Conservation (phyloP, 2,797 vertebrate species). For the Helicolenus hilgendorfi region DNA sequence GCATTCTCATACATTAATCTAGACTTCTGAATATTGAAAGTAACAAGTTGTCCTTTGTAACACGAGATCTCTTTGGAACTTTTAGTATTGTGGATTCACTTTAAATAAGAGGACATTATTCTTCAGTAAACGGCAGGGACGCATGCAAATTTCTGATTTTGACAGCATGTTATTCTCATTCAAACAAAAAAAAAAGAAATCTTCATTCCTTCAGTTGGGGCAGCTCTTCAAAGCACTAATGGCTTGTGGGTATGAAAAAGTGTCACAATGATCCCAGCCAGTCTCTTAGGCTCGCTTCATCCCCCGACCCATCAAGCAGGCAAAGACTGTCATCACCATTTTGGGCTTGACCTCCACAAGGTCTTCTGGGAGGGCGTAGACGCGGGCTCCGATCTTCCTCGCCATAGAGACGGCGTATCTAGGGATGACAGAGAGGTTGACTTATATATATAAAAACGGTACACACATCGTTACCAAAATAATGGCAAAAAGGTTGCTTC, state of each 20-base stretch:
- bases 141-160: conserved; percentile 55
- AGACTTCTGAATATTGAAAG: conserved; percentile 57
- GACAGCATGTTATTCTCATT: conserved; percentile 66
- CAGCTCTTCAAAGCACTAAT: conserved; percentile 81
- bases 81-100: conserved; percentile 31
- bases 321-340: conserved; percentile 99
- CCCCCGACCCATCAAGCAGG: conserved; percentile 98
- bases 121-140: conserved; percentile 49
- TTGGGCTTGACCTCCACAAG: conserved; percentile 98
- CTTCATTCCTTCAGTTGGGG: conserved; percentile 88
- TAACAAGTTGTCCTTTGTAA: conserved; percentile 54
- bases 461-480: not conserved
- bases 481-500: not conserved
- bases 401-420: conserved; percentile 99
- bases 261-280: conserved; percentile 52
- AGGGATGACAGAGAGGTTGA: not conserved
- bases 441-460: not conserved
- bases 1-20: conserved; percentile 58
- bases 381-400: conserved; percentile 96
- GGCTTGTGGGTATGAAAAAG: conserved; percentile 77
- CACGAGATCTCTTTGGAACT: conserved; percentile 47
- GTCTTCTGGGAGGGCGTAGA: conserved; percentile 98
- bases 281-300: conserved; percentile 94
- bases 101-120: conserved; percentile 66
- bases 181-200: not conserved